These are phyloP conservation scores for Suricata suricatta DNA, from an alignment of 2,113 vertebrate species.

Conservation along the genomic window DNA sequence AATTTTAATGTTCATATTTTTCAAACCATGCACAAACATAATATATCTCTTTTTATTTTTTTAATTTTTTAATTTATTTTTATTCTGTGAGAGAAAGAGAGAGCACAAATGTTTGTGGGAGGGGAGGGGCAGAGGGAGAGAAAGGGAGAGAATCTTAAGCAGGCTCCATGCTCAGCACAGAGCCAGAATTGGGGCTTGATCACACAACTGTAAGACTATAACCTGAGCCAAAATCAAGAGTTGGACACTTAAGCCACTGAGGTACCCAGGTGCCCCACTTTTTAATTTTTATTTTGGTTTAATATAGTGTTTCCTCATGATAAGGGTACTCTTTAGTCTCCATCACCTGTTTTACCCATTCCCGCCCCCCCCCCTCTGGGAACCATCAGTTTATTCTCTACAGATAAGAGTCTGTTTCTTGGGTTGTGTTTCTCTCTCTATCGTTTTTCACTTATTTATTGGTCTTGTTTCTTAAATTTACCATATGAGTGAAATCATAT, in stretches of 20 bases:
- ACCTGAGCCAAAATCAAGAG: too few species aligned
- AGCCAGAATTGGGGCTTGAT: too few species aligned
- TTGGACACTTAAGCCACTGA: too few species aligned
- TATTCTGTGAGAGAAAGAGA: too few species aligned
- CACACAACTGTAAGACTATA: too few species aligned
- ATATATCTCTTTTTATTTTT: neutral
- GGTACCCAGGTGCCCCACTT: too few species aligned
- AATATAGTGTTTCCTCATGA: neutral
- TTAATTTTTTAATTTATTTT: neutral
- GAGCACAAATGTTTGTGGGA: too few species aligned
- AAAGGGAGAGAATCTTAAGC: too few species aligned
- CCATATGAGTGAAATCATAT: neutral
- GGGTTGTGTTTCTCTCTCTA: neutral
- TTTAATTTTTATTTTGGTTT: too few species aligned
- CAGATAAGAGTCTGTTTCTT: neutral
- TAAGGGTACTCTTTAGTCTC: neutral
- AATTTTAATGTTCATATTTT: slow-evolving; percentile 46
- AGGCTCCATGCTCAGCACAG: too few species aligned
- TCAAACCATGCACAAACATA: neutral
- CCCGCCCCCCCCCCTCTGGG: neutral
- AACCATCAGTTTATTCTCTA: neutral
- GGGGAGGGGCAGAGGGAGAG: too few species aligned
- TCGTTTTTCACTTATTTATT: neutral
- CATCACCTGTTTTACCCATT: neutral
- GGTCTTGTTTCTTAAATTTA: neutral